Evolutionary conservation across 2,888 invertebrate genomes (phyloP).

Genomic region (Cephus rjabovi): DNA sequence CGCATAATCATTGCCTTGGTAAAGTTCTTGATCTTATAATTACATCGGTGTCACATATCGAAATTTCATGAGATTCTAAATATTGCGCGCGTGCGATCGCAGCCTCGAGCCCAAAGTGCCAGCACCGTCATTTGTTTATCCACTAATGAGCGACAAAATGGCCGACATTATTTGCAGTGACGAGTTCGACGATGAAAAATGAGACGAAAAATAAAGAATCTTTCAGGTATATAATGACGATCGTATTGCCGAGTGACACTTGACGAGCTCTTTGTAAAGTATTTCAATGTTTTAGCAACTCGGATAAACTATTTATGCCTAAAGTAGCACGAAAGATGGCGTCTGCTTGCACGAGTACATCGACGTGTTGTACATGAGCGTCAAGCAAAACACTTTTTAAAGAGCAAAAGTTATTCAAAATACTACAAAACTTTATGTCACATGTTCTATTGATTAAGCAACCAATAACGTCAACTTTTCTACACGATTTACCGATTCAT

Average conservation of each 20-base stretch:
- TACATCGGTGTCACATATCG: background rate
- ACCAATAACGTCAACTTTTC: background rate
- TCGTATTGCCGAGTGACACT: background rate
- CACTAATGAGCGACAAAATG: conserved; percentile 58
- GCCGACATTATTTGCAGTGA: conserved; percentile 34
- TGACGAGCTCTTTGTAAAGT: background rate
- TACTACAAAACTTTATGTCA: background rate
- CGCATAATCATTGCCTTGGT: background rate
- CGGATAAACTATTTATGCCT: background rate
- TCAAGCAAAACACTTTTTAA: background rate
- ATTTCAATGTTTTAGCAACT: background rate
- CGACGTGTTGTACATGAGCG: background rate
- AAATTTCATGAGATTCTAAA: conserved; percentile 2
- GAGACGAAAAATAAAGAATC: background rate
- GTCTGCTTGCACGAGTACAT: conserved; percentile 17
- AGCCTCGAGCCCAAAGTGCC: conserved; percentile 48
- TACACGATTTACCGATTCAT: background rate
- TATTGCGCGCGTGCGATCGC: conserved; percentile 38
- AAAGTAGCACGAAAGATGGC: conserved; percentile 29
- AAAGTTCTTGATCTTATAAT: background rate
- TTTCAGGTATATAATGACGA: background rate
- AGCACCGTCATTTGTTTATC: conserved; percentile 56
- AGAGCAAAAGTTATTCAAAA: background rate
- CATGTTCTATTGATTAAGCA: background rate
- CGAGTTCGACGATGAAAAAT: background rate